These are phyloP conservation scores for Bibio marci DNA, from an alignment of 2,888 invertebrate genomes.

Conservation along the genomic window DNA sequence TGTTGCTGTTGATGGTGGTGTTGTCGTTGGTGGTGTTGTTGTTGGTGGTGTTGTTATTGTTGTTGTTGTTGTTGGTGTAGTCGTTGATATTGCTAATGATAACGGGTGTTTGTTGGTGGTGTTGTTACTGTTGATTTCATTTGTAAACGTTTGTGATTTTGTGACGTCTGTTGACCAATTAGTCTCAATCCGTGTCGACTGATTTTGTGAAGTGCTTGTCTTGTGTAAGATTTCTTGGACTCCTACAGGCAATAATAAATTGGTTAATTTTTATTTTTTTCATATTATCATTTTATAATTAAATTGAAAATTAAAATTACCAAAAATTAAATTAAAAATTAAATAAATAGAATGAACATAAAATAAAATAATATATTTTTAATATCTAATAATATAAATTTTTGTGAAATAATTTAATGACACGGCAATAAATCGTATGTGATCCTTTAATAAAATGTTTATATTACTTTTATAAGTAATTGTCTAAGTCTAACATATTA, in stretches of 20 bases:
- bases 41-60: not conserved
- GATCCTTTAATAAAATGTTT: no score
- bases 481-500: no score
- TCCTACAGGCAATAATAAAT: no score
- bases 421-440: no score
- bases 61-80: not conserved
- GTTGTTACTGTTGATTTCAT: not conserved
- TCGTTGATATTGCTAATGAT: not conserved
- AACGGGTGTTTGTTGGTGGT: not conserved
- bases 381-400: no score
- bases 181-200: conserved; percentile 2
- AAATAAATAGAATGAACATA: no score
- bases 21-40: not conserved
- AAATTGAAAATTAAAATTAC: no score
- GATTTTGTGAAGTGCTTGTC: conserved; percentile 6
- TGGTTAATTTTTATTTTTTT: not conserved
- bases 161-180: not conserved
- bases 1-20: not conserved
- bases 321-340: no score
- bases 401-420: no score
- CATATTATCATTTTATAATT: no score
- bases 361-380: no score
- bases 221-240: conserved; percentile 19
- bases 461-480: no score
- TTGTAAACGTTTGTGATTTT: not conserved